These are phyloP conservation scores for Plectrocnemia conspersa DNA, from an alignment of 1,140 invertebrate species.

Conservation along the genomic window DNA sequence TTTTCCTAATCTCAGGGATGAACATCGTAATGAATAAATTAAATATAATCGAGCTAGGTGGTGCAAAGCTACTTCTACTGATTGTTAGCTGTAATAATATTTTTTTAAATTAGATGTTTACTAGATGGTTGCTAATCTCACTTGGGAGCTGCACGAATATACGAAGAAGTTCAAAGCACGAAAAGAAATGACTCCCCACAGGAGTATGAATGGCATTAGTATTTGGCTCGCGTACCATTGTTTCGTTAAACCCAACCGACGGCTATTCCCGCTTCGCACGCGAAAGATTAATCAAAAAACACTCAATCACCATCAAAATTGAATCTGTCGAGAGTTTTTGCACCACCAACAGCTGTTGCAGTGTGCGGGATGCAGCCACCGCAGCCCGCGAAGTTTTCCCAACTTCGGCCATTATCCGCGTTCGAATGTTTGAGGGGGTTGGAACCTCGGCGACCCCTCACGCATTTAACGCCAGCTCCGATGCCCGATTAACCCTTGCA, in stretches of 20 bases:
- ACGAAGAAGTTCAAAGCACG: too few species aligned
- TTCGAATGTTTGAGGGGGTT: conserved; percentile 4
- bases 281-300: conserved; percentile 18
- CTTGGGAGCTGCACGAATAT: too few species aligned
- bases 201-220: too few species aligned
- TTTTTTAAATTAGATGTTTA: too few species aligned
- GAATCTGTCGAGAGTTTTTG: conserved; percentile 16
- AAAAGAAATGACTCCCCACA: too few species aligned
- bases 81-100: too few species aligned
- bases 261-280: neutral
- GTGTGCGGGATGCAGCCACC: conserved; percentile 12
- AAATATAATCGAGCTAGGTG: too few species aligned
- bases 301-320: conserved; percentile 23
- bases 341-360: conserved; percentile 21
- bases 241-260: neutral
- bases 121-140: too few species aligned
- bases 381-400: neutral
- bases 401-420: conserved; percentile 17
- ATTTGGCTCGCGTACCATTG: neutral
- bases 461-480: neutral
- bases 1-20: too few species aligned
- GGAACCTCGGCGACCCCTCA: neutral
- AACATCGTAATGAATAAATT: too few species aligned
- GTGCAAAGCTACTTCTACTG: too few species aligned
- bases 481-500: conserved; percentile 1